Base-by-base conservation (phyloP, 2,113 vertebrate genomes). In the Vireo altiloquus region DNA sequence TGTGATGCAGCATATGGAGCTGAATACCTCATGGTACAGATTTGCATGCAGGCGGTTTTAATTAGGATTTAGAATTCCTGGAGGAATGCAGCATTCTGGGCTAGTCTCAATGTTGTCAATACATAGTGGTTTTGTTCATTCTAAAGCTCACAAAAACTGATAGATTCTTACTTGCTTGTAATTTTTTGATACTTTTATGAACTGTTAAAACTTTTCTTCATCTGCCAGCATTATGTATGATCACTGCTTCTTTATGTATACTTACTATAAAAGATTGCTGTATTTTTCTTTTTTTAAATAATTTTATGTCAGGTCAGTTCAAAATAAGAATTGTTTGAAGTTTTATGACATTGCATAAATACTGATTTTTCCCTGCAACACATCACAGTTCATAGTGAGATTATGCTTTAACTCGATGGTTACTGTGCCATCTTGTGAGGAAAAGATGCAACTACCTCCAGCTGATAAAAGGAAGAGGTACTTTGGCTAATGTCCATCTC, bases 381-480 rank as follows among this genome's bases (percentile, higher is more conserved):
- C 17, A 81, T 90, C 15, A 6, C 37, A 31, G 54, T 19, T 82
- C 23, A 23, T 49, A 37, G 56, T 12, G 61, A 69, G 66, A 44
- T 3, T 11, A 10, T 47, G 57, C 64, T 87, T 50, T 46, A 89
- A 63, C 53, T 97, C 54, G 75, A 91, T 94, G 96, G 82, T 94
- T 98, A 52, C 94, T 92, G 46, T 95, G 97, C 98, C 98, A 97
- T 96, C 98, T 98, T 91, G 98, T 98, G 98, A 95, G 35, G 7
- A 1, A 59, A 92, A 46, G 31, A 13, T 89, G 90, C 42, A 96
- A 97, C 52, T 83, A 37, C 94, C 23, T 37, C 31, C 63, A 84
- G 18, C 33, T 82, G 7, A 30, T n/a, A 24, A 27, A 59, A 47
- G 17, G 24, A 57, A 53, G 19, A 49, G 10, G 13, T 54, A 33